Evolutionary conservation across 2,888 invertebrate genomes (phyloP).

Genomic region (Tetragonula carbonaria): DNA sequence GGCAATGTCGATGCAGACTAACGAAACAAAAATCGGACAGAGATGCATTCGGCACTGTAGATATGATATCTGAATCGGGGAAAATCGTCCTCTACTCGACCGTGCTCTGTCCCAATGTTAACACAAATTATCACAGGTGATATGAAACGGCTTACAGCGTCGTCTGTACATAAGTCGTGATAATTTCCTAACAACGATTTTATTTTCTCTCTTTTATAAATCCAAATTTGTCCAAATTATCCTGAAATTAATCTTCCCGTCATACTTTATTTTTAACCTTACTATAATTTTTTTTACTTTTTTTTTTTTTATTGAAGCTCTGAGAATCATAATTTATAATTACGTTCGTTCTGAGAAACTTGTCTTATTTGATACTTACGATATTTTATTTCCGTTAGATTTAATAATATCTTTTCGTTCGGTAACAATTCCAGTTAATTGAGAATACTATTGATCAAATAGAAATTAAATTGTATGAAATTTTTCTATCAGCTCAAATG

Average conservation of each 20-base stretch:
- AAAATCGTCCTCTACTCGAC: constrained; percentile 76
- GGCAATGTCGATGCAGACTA: constrained; percentile 59
- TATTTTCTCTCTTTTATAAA: constrained; percentile 35
- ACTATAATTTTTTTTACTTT: background rate
- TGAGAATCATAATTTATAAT: background rate
- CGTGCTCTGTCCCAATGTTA: constrained; percentile 77
- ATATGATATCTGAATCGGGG: constrained; percentile 75
- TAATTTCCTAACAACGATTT: constrained; percentile 59
- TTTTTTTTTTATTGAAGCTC: background rate
- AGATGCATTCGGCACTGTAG: constrained; percentile 73
- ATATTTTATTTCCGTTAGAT: background rate
- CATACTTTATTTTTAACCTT: background rate
- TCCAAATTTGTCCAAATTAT: background rate
- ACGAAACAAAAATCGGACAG: constrained; percentile 68
- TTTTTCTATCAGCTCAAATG: background rate
- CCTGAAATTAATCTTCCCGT: background rate
- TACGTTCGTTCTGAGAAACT: no score
- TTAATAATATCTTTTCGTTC: no score
- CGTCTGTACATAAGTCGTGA: constrained; percentile 55
- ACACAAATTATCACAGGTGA: constrained; percentile 78
- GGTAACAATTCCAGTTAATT: background rate
- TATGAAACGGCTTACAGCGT: constrained; percentile 62
- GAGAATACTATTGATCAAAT: background rate
- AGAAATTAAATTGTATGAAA: background rate
- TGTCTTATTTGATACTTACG: background rate